phyloP scores from a whole-genome alignment of 2,888 invertebrate genomes.

The Rhamphomyia laevipes region DNA sequence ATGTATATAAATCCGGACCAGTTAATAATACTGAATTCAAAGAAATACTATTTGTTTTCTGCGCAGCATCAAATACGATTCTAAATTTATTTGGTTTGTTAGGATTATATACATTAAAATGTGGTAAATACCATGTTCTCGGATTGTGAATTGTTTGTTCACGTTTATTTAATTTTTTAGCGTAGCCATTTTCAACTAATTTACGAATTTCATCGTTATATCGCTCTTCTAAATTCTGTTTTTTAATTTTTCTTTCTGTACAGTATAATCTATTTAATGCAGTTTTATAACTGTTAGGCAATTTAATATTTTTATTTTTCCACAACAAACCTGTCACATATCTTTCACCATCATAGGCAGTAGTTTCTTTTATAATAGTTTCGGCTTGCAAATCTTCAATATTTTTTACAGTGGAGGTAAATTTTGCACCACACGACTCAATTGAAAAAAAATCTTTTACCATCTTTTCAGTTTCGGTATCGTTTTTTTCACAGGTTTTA shows the following conservation, averaged over 20 bases:
- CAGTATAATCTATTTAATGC: background rate
- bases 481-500: too few species aligned
- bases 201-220: background rate
- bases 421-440: too few species aligned
- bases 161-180: background rate
- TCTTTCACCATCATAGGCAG: too few species aligned
- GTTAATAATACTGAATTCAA: conserved; percentile 15
- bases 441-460: too few species aligned
- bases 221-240: too few species aligned
- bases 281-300: background rate
- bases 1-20: conserved; percentile 12
- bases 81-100: conserved; percentile 19
- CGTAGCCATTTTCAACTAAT: conserved; percentile 1
- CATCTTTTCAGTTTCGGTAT: too few species aligned
- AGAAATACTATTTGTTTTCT: conserved; percentile 12
- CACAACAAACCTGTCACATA: too few species aligned
- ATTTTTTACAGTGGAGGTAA: too few species aligned
- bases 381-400: too few species aligned
- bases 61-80: conserved; percentile 19
- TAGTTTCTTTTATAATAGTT: too few species aligned
- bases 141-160: background rate
- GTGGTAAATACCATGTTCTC: conserved; percentile 1
- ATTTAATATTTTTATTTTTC: background rate
- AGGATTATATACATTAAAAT: conserved; percentile 6
- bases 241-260: conserved; percentile 1